Evolutionary conservation across 1,140 invertebrate species (phyloP).

Genomic region (Adelges cooleyi): DNA sequence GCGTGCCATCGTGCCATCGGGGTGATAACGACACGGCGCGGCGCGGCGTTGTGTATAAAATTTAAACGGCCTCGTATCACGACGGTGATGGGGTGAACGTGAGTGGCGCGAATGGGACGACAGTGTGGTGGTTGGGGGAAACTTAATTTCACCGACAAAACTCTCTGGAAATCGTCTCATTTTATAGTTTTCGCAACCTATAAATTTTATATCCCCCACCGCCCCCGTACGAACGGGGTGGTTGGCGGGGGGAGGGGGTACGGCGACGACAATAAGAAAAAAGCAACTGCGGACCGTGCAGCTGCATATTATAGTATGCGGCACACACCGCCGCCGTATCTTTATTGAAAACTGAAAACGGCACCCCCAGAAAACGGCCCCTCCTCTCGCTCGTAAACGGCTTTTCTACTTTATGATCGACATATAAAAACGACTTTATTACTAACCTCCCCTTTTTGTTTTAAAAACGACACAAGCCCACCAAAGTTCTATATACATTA

Average conservation of each 20-base stretch:
- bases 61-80: not conserved
- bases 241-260: not conserved
- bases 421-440: slow-evolving; percentile 29
- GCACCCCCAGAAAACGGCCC: slow-evolving; percentile 24
- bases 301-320: slow-evolving; percentile 22
- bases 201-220: slow-evolving; percentile 21
- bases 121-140: not conserved
- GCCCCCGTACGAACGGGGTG: not conserved
- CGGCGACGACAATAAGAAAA: not conserved
- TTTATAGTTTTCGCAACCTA: slow-evolving; percentile 29
- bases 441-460: slow-evolving; percentile 3
- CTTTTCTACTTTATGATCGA: slow-evolving; percentile 29
- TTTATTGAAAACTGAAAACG: slow-evolving; percentile 28
- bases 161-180: slow-evolving; percentile 28
- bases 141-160: slow-evolving; percentile 28
- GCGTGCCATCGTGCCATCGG: too few relatives aligned
- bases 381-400: slow-evolving; percentile 20
- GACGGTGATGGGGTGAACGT: not conserved
- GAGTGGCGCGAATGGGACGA: not conserved
- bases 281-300: slow-evolving; percentile 18
- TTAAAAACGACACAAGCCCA: not conserved
- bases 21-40: too few relatives aligned
- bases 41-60: slow-evolving; percentile 1
- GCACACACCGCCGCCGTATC: slow-evolving; percentile 10
- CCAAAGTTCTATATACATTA: too few relatives aligned